Evolutionary conservation across 2,113 vertebrate genomes (phyloP), one percentile per base, ranked within the genome.

Genomic region (Gobiocypris rarus): DNA sequence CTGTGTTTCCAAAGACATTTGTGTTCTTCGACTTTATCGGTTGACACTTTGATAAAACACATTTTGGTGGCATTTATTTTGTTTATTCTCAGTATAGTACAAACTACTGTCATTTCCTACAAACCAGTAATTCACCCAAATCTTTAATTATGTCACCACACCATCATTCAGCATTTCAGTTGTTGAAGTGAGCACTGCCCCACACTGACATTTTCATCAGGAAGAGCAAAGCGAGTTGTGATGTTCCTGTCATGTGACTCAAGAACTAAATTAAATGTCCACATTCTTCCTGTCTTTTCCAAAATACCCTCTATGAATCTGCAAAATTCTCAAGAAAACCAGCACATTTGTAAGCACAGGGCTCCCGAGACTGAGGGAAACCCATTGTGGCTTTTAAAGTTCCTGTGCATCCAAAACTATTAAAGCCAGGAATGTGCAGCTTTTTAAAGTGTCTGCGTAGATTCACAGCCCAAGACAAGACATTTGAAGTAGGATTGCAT

Each of bases 331-430:
- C 50, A 56, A 38, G 24, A 24, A 77, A 59, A 43, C 52, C 52
- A 58, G 8, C 31, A 24, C 2, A 2, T 77, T 58, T 24, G 34
- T 1, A n/a, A n/a, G 52, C 22, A 24, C 28, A 31, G 19, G 34
- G 54, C 34, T 61, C 14, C 34, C 26, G 54, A 24, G 22, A 41
- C 3, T 77, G 11, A 77, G 34, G 54, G 56, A 24, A 77, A 41
- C 31, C 54, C 31, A 45, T 71, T 70, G 67, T 24, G 75, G 28
- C 50, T 56, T 75, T 75, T 22, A 17, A 54, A 11, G 31, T 61
- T 61, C n/a, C n/a, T 78, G 8, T 45, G 75, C n/a, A 78, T 78
- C 75, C 75, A 45, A 61, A 77, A 26, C 54, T 61, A 78, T 43
- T 17, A 61, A 78, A 78, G 5, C 14, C 31, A 61, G 52, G 52